These are phyloP conservation scores for Anguilla japonica DNA, from an alignment of 2,113 vertebrate species.

Conservation along the genomic window DNA sequence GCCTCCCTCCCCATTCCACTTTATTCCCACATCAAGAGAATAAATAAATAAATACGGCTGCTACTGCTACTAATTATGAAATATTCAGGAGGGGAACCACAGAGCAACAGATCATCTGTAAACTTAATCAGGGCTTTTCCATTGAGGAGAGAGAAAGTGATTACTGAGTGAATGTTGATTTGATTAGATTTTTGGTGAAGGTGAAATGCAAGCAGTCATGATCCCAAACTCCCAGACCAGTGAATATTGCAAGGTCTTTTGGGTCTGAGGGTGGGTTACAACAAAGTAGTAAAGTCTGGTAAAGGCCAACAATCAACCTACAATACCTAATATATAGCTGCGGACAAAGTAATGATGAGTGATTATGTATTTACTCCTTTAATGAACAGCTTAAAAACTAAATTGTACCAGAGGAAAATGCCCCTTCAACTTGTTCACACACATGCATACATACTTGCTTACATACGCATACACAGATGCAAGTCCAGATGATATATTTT, in stretches of 20 bases:
- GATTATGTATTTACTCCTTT: neutral
- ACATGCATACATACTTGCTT: neutral
- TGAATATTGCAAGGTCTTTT: slow-evolving; percentile 40
- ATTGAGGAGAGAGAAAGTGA: slow-evolving; percentile 51
- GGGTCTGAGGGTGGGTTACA: neutral
- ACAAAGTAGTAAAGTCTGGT: neutral
- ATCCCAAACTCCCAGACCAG: slow-evolving; percentile 48
- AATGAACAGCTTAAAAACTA: neutral
- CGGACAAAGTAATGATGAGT: slow-evolving; percentile 13
- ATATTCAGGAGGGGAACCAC: slow-evolving; percentile 51
- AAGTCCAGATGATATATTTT: neutral
- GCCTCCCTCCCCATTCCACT: slow-evolving; percentile 8
- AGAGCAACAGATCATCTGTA: slow-evolving; percentile 60
- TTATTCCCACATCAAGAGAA: slow-evolving; percentile 31
- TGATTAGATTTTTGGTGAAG: slow-evolving; percentile 58
- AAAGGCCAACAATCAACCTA: neutral
- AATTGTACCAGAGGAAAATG: slow-evolving; percentile 16
- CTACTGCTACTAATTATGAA: slow-evolving; percentile 63
- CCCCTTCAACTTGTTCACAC: slow-evolving; percentile 38
- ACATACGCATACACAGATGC: slow-evolving; percentile 10
- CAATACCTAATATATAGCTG: neutral
- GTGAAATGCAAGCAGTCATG: slow-evolving; percentile 52
- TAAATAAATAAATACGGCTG: slow-evolving; percentile 56
- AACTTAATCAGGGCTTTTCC: slow-evolving; percentile 57
- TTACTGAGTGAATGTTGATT: slow-evolving; percentile 55